A percentile compares a stretch with the other conserved stretches of the same genome.
Evolutionary conservation across 2,113 vertebrate genomes (phyloP).

Genomic region (Thunnus thynnus): DNA sequence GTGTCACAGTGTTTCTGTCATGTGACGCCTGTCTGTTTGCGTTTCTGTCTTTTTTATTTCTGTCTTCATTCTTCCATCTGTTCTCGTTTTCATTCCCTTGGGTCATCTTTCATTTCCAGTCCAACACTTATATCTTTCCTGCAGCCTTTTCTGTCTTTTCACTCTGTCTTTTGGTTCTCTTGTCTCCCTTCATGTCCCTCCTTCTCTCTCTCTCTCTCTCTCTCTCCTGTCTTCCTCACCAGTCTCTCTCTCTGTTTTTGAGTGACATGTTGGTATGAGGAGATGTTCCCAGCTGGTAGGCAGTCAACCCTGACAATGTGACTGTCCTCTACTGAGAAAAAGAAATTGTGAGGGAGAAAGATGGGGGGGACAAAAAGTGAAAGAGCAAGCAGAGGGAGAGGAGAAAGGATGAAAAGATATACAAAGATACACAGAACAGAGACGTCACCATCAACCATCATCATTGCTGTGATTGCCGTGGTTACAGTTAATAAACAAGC

Average conservation of each 20-base stretch:
- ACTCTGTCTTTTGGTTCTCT: not conserved
- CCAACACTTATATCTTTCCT: not conserved
- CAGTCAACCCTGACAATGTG: conserved; percentile 37
- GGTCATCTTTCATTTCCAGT: conserved; percentile 31
- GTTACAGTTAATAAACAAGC: conserved; percentile 8
- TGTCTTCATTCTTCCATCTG: not conserved
- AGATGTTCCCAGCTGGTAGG: conserved; percentile 31
- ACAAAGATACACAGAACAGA: not conserved
- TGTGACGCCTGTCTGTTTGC: not conserved
- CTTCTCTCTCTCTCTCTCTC: not conserved
- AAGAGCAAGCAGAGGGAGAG: not conserved
- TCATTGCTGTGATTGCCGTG: not conserved
- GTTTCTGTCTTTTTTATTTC: not conserved
- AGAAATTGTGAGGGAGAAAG: not conserved
- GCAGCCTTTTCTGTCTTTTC: not conserved
- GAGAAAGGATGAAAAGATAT: no score
- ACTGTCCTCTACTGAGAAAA: conserved; percentile 23
- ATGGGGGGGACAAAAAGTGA: not conserved
- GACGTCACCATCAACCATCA: no score
- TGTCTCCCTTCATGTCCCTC: not conserved
- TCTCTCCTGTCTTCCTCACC: conserved; percentile 4
- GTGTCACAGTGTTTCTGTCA: not conserved
- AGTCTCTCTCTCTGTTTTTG: not conserved
- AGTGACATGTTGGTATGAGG: conserved; percentile 54
- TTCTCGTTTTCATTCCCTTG: not conserved